Conservation (phyloP, 2,113 vertebrate species). For the Syngnathus scovelli region DNA sequence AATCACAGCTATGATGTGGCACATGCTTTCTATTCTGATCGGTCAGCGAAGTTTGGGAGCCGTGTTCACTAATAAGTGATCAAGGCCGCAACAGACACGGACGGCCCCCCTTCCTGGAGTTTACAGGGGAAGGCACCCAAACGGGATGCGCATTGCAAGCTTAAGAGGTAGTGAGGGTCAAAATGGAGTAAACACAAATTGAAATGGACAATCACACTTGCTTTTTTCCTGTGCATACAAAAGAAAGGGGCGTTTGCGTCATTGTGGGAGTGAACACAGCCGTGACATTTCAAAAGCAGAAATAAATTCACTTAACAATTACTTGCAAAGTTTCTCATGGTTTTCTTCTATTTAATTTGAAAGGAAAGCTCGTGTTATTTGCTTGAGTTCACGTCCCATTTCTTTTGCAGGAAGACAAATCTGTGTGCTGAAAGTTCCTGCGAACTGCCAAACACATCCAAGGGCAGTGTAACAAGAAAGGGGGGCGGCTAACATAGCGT, state of each 20-base stretch:
- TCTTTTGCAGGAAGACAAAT: constrained; percentile 19
- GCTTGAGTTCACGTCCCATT: neutral
- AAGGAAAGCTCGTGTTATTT: neutral
- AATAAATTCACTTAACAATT: neutral
- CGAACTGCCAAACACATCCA: constrained; percentile 54
- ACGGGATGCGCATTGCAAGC: constrained; percentile 8
- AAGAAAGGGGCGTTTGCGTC: too few species aligned
- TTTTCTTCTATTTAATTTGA: neutral
- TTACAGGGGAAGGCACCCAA: constrained; percentile 40
- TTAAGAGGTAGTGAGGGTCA: constrained; percentile 17
- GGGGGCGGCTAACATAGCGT: constrained; percentile 43
- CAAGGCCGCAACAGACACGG: constrained; percentile 38
- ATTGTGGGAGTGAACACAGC: too few species aligned
- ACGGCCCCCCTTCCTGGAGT: constrained; percentile 32
- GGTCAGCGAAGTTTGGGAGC: constrained; percentile 61
- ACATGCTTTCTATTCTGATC: constrained; percentile 64
- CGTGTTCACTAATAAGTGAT: constrained; percentile 60
- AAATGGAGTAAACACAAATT: constrained; percentile 14
- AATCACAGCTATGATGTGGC: constrained; percentile 66
- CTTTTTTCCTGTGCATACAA: too few species aligned
- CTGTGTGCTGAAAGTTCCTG: constrained; percentile 36
- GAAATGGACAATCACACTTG: neutral
- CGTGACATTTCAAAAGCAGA: too few species aligned
- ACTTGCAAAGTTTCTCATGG: neutral
- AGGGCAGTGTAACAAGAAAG: constrained; percentile 18